phyloP scores from a whole-genome alignment of 2,888 invertebrate genomes.

The Clanis bilineata region DNA sequence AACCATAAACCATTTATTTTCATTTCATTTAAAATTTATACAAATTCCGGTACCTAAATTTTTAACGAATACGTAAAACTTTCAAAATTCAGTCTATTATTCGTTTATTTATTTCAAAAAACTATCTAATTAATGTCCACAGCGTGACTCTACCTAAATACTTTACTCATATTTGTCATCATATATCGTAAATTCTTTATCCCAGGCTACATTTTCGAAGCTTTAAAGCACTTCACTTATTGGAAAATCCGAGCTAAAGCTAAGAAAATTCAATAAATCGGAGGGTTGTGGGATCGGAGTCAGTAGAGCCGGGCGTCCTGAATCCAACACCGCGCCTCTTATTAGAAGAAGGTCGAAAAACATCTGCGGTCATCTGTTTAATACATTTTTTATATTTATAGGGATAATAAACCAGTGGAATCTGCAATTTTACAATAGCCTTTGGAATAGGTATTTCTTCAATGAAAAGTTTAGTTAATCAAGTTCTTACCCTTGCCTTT shows the following conservation, averaged over 20 bases:
- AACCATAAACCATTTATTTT: too few relatives aligned
- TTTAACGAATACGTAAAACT: too few relatives aligned
- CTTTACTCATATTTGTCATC: background rate
- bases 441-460: background rate
- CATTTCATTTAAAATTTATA: too few relatives aligned
- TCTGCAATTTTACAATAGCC: background rate
- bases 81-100: too few relatives aligned
- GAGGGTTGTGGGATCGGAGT: conserved; percentile 29
- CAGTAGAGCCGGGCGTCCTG: conserved; percentile 30
- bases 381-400: background rate
- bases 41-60: too few relatives aligned
- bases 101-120: too few relatives aligned
- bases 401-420: background rate
- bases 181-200: conserved; percentile 16
- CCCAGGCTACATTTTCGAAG: conserved; percentile 24
- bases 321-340: conserved; percentile 43
- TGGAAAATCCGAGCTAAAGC: conserved; percentile 50
- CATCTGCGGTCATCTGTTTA: conserved; percentile 46
- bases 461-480: background rate
- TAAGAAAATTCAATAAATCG: conserved; percentile 58
- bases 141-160: too few relatives aligned
- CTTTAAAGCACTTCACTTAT: conserved; percentile 48
- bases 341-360: conserved; percentile 59
- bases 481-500: background rate
- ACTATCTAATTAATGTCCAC: too few relatives aligned